Base-by-base conservation (phyloP, 1,140 invertebrate genomes). In the Drosophila parabipectinata region DNA sequence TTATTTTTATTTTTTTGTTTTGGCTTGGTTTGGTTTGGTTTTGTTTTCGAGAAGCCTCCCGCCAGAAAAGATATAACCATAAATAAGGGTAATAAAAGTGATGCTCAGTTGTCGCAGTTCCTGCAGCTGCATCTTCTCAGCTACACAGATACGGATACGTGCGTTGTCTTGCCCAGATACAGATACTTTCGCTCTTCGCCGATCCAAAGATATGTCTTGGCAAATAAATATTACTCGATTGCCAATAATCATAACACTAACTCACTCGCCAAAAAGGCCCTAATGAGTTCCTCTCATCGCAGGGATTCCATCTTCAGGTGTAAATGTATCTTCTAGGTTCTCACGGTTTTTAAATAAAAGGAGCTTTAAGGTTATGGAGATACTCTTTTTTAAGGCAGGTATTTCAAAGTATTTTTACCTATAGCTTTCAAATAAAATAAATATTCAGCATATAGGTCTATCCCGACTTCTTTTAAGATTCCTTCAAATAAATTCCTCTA, bases 61-160 rank as follows among this genome's bases (percentile, higher is more conserved):
- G 14, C 26, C 10, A 30, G 48, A 51, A 54, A 57, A 30, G 61
- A 76, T 57, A 85, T 87, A 85, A 87, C 78, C 83, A 85, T 85
- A 85, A 85, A 85, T 85, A 85, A 85, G 83, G 75, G 74, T 69
- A 78, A 87, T 85, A 87, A 85, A 85, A 85, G 63, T 85, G 82
- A 85, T 85, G 82, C 75, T 85, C 82, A 82, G 82, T 87, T 82
- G 78, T 85, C 81, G 81, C 34, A 12, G 34, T 37, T 37, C 34
- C 74, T 59, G 60, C 69, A 44, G 69, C 57, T 54, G 51, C 51
- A 57, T 60, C 72, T 74, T 58, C 48, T n/a, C 41, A 18, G 14
- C 14, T 6, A 14, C 39, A 14, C 39, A 14, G 53, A 45, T 10
- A 48, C 54, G 37, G 48, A 21, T 72, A 67, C 68, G 28, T 37